Evolutionary conservation across 2,113 vertebrate genomes (phyloP).

Genomic region (Misgurnus anguillicaudatus): DNA sequence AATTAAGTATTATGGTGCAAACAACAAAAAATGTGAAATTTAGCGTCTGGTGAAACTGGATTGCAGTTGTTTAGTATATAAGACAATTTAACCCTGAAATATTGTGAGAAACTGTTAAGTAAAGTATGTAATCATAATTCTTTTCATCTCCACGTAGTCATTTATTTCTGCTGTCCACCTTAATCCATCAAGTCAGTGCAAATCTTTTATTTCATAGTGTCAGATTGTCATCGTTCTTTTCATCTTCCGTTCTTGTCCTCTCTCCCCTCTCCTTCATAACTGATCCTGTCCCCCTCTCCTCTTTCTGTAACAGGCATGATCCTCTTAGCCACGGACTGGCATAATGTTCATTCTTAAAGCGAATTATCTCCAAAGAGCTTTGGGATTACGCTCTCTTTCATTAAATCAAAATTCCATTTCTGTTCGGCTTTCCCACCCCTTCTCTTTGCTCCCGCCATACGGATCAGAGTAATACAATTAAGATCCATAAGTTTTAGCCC

Average conservation of each 20-base stretch:
- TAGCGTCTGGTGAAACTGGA: too few relatives aligned
- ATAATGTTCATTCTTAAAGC: constrained; percentile 56
- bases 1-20: too few relatives aligned
- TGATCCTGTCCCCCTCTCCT: constrained; percentile 14
- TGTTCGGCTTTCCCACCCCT: constrained; percentile 54
- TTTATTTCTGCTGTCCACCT: not conserved
- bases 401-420: constrained; percentile 73
- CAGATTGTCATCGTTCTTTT: not conserved
- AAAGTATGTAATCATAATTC: too few relatives aligned
- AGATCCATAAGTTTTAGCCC: constrained; percentile 69
- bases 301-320: constrained; percentile 46
- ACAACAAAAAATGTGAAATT: too few relatives aligned
- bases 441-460: constrained; percentile 27
- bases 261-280: not conserved
- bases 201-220: not conserved
- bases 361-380: constrained; percentile 64
- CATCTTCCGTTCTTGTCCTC: not conserved
- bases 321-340: constrained; percentile 51
- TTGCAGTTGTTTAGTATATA: too few relatives aligned
- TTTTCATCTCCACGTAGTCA: too few relatives aligned
- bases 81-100: too few relatives aligned
- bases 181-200: not conserved
- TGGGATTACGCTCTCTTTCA: constrained; percentile 66
- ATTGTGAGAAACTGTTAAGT: too few relatives aligned
- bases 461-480: constrained; percentile 74